Base-by-base conservation (phyloP, 2,113 vertebrate genomes). In the Corapipo altera region DNA sequence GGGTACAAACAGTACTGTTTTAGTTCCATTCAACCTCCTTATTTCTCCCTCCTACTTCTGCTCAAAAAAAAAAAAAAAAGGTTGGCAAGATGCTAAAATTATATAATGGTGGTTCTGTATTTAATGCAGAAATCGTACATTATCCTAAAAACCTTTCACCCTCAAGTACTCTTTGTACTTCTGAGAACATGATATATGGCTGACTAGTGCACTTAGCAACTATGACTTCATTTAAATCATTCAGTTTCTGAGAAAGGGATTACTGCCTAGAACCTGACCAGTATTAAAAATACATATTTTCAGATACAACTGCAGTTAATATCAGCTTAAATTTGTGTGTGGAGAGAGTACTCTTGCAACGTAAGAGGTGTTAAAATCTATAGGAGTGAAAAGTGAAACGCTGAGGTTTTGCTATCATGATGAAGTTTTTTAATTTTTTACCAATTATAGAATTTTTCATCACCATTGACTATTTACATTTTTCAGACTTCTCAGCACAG, bases 211-310 rank as follows among this genome's bases (percentile, higher is more conserved):
- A 70, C 46, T 90, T 86, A 94, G 75, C 33, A 75, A 33, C 2
- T 23, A 86, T 91, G 96, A 95, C 70, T 94, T 94, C 93, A 88
- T 93, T 94, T 94, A 92, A 95, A 94, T 93, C 83, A 75, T 84
- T 79, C 79, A 22, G 54, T 96, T 96, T 95, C 92, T 96, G 88
- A 94, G 88, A 91, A 94, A 93, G 39, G 70, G 91, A 94, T 95
- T 95, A 91, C 79, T 94, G 88, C 85, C 85, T 86, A 88, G 79
- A 93, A 86, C 37, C 41, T 61, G 78, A 75, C 65, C 0, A 1
- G 54, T 89, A 85, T 89, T 85, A 94, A 95, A 95, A 93, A 72
- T 72, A 69, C 66, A 12, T 92, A 46, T 72, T 96, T 95, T 93
- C 43, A 72, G 58, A 74, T 94, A 62, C 76, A 93, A 93, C 77